Percentiles rank a stretch among this genome's conserved stretches.
Conservation (phyloP, 2,797 vertebrate genomes). For the Sebastes iracundus region DNA sequence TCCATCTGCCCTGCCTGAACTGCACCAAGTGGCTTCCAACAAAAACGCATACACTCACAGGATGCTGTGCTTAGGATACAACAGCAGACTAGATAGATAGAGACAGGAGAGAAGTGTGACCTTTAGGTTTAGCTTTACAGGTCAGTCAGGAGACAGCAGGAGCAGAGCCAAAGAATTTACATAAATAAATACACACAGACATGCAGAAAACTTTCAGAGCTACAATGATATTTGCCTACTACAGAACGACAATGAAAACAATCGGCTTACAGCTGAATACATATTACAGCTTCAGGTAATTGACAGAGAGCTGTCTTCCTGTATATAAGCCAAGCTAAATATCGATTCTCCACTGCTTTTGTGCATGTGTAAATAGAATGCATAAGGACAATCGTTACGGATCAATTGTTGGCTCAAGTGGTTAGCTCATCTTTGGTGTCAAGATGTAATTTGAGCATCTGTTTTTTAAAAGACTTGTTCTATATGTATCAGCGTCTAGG, state of each 20-base stretch:
- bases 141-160: neutral
- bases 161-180: neutral
- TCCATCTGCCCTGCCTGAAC: slow-evolving; percentile 60
- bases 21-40: slow-evolving; percentile 31
- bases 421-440: neutral
- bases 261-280: neutral
- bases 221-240: neutral
- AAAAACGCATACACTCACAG: slow-evolving; percentile 2
- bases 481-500: neutral
- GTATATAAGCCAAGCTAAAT: neutral
- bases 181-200: neutral
- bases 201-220: neutral
- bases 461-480: slow-evolving; percentile 13
- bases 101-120: neutral
- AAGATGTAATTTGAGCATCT: slow-evolving; percentile 4
- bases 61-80: neutral
- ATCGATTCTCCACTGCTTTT: slow-evolving; percentile 19
- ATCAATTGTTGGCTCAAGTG: slow-evolving; percentile 5
- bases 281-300: neutral
- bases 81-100: neutral
- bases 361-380: neutral
- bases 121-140: slow-evolving; percentile 25
- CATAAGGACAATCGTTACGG: neutral
- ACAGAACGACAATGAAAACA: neutral
- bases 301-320: neutral